Percentiles rank a stretch among this genome's conserved stretches.
phyloP scores from a whole-genome alignment of 1,140 invertebrate genomes.

The Harpegnathos saltator region DNA sequence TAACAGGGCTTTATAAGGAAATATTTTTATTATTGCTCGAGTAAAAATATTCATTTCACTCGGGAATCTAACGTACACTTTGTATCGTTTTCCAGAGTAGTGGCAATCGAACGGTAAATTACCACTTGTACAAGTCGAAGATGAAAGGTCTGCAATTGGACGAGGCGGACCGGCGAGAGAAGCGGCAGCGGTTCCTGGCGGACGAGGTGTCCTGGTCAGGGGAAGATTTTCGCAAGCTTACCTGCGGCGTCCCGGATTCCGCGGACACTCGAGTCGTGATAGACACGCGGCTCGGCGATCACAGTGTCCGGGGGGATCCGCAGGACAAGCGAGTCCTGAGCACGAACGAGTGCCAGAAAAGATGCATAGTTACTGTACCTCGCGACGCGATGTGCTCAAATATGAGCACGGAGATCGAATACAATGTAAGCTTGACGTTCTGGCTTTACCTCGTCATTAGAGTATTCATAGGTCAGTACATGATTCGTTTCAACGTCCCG shows the following conservation, averaged over 20 bases:
- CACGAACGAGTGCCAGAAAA: conserved; percentile 79
- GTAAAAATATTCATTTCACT: no score
- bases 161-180: conserved; percentile 69
- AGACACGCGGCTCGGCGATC: conserved; percentile 79
- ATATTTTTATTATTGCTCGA: no score
- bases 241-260: conserved; percentile 71
- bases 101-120: conserved; percentile 25
- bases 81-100: conserved; percentile 42
- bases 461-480: conserved; percentile 88
- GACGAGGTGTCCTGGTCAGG: conserved; percentile 68
- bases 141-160: conserved; percentile 63
- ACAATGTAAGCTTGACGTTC: conserved; percentile 90
- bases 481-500: neutral
- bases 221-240: conserved; percentile 59
- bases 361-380: conserved; percentile 87
- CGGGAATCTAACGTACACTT: no score
- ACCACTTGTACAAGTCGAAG: conserved; percentile 71
- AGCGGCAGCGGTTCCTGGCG: conserved; percentile 67
- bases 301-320: conserved; percentile 68
- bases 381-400: conserved; percentile 88
- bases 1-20: no score
- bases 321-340: conserved; percentile 70
- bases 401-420: conserved; percentile 86
- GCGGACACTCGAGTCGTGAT: conserved; percentile 71
- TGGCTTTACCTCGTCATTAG: conserved; percentile 91